Conservation (phyloP, 2,888 invertebrate species). For the Zygaena filipendulae region DNA sequence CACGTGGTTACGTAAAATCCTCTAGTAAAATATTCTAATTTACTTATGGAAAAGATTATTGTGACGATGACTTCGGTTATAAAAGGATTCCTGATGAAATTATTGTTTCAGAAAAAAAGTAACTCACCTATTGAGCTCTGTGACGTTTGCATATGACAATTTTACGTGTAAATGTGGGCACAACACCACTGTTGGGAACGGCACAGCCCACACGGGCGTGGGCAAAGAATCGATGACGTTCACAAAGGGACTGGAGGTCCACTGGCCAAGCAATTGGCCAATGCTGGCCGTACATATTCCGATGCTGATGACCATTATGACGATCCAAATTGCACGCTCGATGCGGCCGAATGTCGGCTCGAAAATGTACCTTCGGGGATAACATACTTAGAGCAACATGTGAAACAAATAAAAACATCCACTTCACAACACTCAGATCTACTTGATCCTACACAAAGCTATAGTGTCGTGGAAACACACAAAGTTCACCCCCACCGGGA, state of each 20-base stretch:
- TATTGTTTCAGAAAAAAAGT: no score
- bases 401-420: no score
- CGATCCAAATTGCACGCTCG: conserved; percentile 45
- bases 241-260: conserved; percentile 53
- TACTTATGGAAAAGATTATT: no score
- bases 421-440: no score
- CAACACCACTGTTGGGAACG: conserved; percentile 54
- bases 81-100: no score
- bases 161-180: conserved; percentile 56
- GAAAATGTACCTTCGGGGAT: conserved; percentile 55
- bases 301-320: conserved; percentile 46
- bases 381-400: no score
- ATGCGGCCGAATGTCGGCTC: conserved; percentile 46
- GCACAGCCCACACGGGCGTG: conserved; percentile 57
- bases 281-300: conserved; percentile 47
- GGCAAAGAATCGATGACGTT: conserved; percentile 57
- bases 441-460: no score
- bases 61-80: no score
- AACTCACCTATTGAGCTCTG: conserved; percentile 37
- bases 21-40: no score
- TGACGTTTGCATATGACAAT: conserved; percentile 37
- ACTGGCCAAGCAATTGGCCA: conserved; percentile 44
- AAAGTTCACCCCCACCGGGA: no score
- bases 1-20: no score
- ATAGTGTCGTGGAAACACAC: no score